Evolutionary conservation across 2,888 invertebrate genomes (phyloP).

Genomic region (Sclerodermus sp.): DNA sequence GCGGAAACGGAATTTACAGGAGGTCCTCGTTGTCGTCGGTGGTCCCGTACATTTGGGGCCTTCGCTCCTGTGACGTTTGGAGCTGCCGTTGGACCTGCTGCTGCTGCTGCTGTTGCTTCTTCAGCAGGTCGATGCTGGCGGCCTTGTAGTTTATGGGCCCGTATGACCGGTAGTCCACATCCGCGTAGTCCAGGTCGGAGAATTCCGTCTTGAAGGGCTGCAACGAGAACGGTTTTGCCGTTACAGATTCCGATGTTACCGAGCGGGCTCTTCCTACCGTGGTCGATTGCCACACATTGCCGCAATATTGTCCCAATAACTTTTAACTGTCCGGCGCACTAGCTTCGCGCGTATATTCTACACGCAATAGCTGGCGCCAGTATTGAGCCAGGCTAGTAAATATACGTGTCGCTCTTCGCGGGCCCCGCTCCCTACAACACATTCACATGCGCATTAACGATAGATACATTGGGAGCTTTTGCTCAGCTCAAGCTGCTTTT

Average conservation of each 20-base stretch:
- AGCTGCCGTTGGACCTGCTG: conserved; percentile 21
- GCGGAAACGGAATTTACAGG: conserved; percentile 34
- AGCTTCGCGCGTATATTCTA: background rate
- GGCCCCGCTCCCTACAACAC: conserved; percentile 47
- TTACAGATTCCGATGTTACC: too few relatives aligned
- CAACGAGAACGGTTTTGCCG: too few relatives aligned
- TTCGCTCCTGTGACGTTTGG: conserved; percentile 37
- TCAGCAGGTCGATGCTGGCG: conserved; percentile 68
- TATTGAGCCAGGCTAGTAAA: conserved; percentile 65
- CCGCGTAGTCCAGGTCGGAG: conserved; percentile 85
- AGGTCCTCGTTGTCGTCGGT: conserved; percentile 55
- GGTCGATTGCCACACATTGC: too few relatives aligned
- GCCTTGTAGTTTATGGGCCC: conserved; percentile 92
- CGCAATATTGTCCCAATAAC: background rate
- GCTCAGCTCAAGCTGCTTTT: conserved; percentile 40
- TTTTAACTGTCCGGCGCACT: background rate
- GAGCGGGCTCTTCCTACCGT: too few relatives aligned
- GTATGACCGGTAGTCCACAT: conserved; percentile 86
- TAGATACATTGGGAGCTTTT: too few relatives aligned
- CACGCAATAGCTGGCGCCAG: conserved; percentile 17
- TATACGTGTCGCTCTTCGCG: conserved; percentile 79
- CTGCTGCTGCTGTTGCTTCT: conserved; percentile 39
- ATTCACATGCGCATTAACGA: too few relatives aligned
- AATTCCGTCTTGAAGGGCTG: conserved; percentile 80
- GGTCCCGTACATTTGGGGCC: conserved; percentile 54